Evolutionary conservation across 2,797 vertebrate species (phyloP).

Genomic region (Remorina albescens): DNA sequence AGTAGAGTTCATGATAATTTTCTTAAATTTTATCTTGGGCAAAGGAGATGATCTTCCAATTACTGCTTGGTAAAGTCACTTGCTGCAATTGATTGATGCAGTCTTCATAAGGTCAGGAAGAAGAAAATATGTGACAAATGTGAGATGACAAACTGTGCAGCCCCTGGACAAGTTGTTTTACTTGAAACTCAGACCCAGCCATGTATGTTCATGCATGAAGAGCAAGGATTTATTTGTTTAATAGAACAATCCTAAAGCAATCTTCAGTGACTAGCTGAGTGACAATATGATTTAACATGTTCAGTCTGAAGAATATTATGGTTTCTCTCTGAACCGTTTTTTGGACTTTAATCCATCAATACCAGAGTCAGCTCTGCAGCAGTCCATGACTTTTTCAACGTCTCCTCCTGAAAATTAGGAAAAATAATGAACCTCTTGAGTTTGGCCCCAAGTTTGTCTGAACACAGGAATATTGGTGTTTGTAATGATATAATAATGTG

Average conservation of each 20-base stretch:
- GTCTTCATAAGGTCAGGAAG: slow-evolving; percentile 30
- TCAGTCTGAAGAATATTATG: slow-evolving; percentile 30
- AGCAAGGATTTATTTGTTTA: slow-evolving; percentile 28
- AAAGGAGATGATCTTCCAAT: slow-evolving; percentile 26
- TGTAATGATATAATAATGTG: slow-evolving; percentile 36
- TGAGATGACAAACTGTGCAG: slow-evolving; percentile 18
- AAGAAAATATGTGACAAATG: slow-evolving; percentile 35
- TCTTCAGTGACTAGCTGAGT: slow-evolving; percentile 21
- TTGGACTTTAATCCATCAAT: slow-evolving; percentile 31
- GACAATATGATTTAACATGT: slow-evolving; percentile 32
- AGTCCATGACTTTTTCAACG: slow-evolving; percentile 25
- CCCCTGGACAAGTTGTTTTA: slow-evolving; percentile 5
- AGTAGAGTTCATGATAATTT: slow-evolving; percentile 53
- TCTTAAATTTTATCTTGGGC: slow-evolving; percentile 35
- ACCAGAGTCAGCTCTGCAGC: slow-evolving; percentile 28
- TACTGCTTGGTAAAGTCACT: slow-evolving; percentile 24
- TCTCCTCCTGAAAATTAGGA: slow-evolving; percentile 24
- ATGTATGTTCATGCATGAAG: slow-evolving; percentile 16
- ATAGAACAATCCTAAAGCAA: slow-evolving; percentile 12
- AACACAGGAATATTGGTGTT: slow-evolving; percentile 18
- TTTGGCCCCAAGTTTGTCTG: slow-evolving; percentile 24
- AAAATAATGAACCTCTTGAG: slow-evolving; percentile 40
- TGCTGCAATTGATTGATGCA: slow-evolving; percentile 21
- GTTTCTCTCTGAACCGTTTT: slow-evolving; percentile 34
- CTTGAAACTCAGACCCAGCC: slow-evolving; percentile 12